Conservation (phyloP, 2,113 vertebrate genomes). For the Empidonax alnorum region DNA sequence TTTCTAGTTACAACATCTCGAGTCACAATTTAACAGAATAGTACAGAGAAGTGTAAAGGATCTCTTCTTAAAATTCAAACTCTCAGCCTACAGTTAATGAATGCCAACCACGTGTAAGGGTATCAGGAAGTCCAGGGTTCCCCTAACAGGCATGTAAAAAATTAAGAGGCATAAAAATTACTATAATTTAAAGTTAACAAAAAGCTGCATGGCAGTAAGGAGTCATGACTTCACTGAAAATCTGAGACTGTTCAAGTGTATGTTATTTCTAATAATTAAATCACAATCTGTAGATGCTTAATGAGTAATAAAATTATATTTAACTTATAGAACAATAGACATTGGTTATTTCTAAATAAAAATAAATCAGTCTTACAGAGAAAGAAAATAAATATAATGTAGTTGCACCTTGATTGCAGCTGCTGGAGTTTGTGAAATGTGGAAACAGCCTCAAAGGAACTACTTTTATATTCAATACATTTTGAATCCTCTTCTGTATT, state of each 20-base stretch:
- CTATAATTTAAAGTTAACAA: not conserved
- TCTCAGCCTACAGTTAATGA: not conserved
- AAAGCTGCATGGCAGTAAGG: not conserved
- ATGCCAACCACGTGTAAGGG: not conserved
- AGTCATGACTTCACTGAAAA: not conserved
- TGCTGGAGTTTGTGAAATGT: not conserved
- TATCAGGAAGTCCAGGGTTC: not conserved
- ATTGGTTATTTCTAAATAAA: not conserved
- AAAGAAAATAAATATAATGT: not conserved
- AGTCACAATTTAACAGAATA: not conserved
- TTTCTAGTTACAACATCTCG: not conserved
- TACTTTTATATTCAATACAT: not conserved
- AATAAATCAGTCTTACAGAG: not conserved
- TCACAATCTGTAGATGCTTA: not conserved
- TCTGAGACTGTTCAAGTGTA: not conserved
- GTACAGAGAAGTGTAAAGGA: not conserved
- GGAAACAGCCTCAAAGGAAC: not conserved
- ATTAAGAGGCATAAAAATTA: not conserved
- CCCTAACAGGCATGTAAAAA: not conserved
- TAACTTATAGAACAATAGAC: not conserved
- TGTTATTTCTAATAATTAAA: not conserved
- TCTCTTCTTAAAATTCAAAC: not conserved
- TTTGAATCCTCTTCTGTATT: not conserved
- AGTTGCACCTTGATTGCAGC: not conserved
- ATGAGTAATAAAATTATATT: not conserved